Percentiles rank a stretch among this genome's conserved stretches.
Conservation (phyloP, 2,797 vertebrate species). For the Muscicapa striata region DNA sequence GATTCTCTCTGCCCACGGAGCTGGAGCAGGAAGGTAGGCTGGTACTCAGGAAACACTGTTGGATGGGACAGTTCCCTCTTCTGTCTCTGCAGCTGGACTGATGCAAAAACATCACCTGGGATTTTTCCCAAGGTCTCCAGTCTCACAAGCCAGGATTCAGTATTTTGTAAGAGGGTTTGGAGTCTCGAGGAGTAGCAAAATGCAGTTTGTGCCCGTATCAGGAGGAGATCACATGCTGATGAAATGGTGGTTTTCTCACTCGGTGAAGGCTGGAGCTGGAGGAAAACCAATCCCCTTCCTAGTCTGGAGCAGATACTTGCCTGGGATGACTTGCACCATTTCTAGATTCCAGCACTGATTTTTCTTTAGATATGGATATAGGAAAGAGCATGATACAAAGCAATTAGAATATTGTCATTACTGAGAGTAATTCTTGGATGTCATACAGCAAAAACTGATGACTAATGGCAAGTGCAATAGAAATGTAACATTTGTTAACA, state of each 20-base stretch:
- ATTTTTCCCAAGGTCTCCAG: background rate
- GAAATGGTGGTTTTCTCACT: background rate
- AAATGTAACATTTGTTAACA: background rate
- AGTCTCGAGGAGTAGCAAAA: background rate
- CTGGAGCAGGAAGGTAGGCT: background rate
- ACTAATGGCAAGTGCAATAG: background rate
- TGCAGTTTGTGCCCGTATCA: fast-evolving
- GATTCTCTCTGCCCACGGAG: background rate
- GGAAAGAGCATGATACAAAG: background rate
- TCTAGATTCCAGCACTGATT: background rate
- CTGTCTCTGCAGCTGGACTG: background rate
- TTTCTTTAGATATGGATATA: background rate
- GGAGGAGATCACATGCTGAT: background rate
- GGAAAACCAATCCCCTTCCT: background rate
- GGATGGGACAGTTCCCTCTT: background rate
- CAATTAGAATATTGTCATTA: background rate
- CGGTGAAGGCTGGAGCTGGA: background rate
- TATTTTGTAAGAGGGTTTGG: background rate
- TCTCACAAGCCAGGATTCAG: background rate
- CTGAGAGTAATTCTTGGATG: background rate
- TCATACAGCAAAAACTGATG: background rate
- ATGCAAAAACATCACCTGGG: background rate
- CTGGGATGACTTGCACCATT: background rate
- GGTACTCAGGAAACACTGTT: background rate
- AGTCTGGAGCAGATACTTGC: background rate